These are phyloP conservation scores for Pempheris klunzingeri DNA, from an alignment of 2,797 vertebrate genomes.

Conservation along the genomic window DNA sequence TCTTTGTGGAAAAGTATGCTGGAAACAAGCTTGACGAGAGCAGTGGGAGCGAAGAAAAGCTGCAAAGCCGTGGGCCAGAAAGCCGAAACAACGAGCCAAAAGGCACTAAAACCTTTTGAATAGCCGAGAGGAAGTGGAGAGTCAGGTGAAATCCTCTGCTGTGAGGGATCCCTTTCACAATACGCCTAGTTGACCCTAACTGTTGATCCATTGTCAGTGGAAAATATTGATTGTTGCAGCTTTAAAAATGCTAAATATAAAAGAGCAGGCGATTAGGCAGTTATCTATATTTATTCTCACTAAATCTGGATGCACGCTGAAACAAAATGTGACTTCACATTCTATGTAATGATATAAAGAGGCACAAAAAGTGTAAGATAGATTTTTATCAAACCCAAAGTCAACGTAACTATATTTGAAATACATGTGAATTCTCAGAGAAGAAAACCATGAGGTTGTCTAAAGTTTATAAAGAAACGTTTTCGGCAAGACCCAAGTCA, in stretches of 20 bases:
- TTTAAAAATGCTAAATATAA: not conserved
- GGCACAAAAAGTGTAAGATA: not conserved
- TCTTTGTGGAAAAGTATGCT: not conserved
- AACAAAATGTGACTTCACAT: not conserved
- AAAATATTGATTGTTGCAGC: not conserved
- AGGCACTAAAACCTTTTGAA: not conserved
- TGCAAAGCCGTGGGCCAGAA: not conserved
- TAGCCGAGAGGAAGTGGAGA: not conserved
- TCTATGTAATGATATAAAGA: not conserved
- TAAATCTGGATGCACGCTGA: not conserved
- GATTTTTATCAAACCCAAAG: not conserved
- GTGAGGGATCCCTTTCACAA: not conserved
- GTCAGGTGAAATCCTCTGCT: not conserved
- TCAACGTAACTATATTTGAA: not conserved
- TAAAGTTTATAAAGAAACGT: not conserved
- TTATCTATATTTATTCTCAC: not conserved
- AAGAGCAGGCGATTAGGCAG: not conserved
- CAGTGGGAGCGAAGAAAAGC: not conserved
- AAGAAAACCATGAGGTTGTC: not conserved
- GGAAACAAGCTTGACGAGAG: conserved; percentile 3
- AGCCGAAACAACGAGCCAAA: conserved; percentile 4
- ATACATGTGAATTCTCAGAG: not conserved
- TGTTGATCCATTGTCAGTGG: not conserved
- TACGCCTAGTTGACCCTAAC: not conserved
- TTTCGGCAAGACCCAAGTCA: not conserved